These are phyloP conservation scores for Disparrhopalites patrizii DNA, from an alignment of 2,888 invertebrate species.

Conservation along the genomic window DNA sequence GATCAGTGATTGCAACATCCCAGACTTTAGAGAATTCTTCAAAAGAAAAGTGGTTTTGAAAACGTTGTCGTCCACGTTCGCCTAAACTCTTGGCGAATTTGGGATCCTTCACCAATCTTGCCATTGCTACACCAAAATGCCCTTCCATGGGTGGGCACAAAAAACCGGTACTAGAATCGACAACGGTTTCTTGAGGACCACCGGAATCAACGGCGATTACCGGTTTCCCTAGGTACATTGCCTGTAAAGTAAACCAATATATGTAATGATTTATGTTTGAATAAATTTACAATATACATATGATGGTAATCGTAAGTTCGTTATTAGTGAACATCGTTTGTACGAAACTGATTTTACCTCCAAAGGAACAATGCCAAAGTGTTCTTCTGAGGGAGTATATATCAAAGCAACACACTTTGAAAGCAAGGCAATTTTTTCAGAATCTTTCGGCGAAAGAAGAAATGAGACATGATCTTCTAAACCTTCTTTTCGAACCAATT, in stretches of 20 bases:
- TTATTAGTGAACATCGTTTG: not conserved
- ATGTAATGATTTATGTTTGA: constrained; percentile 5
- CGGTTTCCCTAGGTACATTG: constrained; percentile 89
- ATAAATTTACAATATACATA: constrained; percentile 4
- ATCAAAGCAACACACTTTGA: constrained; percentile 71
- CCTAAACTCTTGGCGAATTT: constrained; percentile 66
- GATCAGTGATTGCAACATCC: constrained; percentile 53
- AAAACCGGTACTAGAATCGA: constrained; percentile 73
- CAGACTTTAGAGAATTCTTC: constrained; percentile 69
- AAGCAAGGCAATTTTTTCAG: constrained; percentile 77
- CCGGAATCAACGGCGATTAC: constrained; percentile 94
- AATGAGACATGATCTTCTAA: constrained; percentile 72
- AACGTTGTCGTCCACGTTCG: constrained; percentile 66
- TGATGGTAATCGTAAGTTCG: no score
- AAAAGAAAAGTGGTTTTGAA: constrained; percentile 77
- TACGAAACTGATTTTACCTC: constrained; percentile 56
- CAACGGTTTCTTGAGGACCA: constrained; percentile 90
- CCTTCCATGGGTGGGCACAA: constrained; percentile 66
- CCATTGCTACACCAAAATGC: constrained; percentile 74
- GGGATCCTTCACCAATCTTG: constrained; percentile 62
- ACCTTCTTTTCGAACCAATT: constrained; percentile 62
- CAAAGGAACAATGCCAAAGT: constrained; percentile 98
- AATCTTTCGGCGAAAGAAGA: constrained; percentile 80
- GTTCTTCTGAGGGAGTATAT: constrained; percentile 95
- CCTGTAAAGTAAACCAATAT: constrained; percentile 51